phyloP scores from a whole-genome alignment of 2,113 vertebrate species.

The Eolophus roseicapilla region DNA sequence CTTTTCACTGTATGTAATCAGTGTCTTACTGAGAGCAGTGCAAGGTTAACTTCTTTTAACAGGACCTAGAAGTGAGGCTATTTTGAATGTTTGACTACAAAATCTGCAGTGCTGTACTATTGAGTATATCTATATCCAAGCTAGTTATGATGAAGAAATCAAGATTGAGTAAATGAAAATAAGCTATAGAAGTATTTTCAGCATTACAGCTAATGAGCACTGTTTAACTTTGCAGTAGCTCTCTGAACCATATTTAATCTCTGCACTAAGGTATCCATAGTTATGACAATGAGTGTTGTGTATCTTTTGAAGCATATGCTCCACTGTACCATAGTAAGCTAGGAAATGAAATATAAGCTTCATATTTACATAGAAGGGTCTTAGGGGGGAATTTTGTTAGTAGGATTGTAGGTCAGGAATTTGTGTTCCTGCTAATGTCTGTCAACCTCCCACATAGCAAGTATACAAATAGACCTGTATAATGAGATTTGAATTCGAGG shows the following conservation, averaged over 20 bases:
- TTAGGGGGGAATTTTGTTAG: background rate
- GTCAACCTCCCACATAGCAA: background rate
- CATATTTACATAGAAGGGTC: background rate
- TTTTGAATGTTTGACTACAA: conserved; percentile 35
- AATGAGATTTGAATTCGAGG: background rate
- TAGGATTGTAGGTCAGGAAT: background rate
- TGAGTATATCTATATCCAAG: background rate
- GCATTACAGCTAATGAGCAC: background rate
- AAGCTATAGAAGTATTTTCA: background rate
- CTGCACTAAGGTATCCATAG: background rate
- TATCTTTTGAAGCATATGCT: background rate
- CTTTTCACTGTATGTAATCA: conserved; percentile 49
- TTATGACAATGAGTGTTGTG: background rate
- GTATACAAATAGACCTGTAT: background rate
- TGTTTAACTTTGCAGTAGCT: background rate
- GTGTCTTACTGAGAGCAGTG: conserved; percentile 12
- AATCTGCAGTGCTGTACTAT: background rate
- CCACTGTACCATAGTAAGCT: background rate
- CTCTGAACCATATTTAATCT: background rate
- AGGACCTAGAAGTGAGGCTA: background rate
- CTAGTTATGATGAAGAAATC: background rate
- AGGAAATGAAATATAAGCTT: background rate
- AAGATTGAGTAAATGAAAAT: background rate
- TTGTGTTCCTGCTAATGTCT: background rate
- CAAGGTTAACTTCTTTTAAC: background rate